A percentile compares a stretch with the other conserved stretches of the same genome.
Evolutionary conservation across 1,140 invertebrate genomes (phyloP).

Genomic region (Penaeus vannamei): DNA sequence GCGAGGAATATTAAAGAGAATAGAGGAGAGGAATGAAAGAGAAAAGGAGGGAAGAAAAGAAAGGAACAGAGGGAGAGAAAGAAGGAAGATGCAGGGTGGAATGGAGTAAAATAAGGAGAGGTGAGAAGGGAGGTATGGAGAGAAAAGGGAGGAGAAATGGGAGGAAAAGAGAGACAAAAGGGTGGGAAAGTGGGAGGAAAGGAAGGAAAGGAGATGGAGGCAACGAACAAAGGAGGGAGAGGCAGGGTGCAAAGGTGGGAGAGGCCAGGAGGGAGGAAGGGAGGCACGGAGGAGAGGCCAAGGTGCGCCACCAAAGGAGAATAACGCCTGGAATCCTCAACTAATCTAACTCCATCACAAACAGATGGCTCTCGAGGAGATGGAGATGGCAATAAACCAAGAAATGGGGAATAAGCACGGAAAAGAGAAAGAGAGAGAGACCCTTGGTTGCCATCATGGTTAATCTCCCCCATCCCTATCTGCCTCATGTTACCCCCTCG

Average conservation of each 20-base stretch:
- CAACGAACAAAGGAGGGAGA: not conserved
- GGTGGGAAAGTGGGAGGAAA: not conserved
- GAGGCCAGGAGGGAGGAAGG: not conserved
- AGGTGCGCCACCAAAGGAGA: too few relatives aligned
- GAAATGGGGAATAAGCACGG: too few relatives aligned
- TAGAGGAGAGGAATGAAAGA: too few relatives aligned
- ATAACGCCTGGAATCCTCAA: too few relatives aligned
- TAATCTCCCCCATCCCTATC: too few relatives aligned
- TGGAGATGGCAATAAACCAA: too few relatives aligned
- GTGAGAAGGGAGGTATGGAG: not conserved
- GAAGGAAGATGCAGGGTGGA: constrained; percentile 2
- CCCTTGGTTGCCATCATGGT: too few relatives aligned
- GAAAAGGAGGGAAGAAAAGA: not conserved
- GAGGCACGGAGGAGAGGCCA: not conserved
- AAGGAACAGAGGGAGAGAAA: not conserved
- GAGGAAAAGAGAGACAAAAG: not conserved
- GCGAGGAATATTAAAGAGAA: not conserved
- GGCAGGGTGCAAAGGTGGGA: not conserved
- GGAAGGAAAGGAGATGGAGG: not conserved
- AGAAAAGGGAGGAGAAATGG: not conserved
- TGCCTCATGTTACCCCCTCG: too few relatives aligned
- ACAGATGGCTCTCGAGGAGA: too few relatives aligned
- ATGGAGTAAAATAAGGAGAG: constrained; percentile 4
- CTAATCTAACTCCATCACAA: too few relatives aligned
- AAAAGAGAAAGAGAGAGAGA: too few relatives aligned